Conservation (phyloP, 2,888 invertebrate genomes). For the Drosophila sordidapex region DNA sequence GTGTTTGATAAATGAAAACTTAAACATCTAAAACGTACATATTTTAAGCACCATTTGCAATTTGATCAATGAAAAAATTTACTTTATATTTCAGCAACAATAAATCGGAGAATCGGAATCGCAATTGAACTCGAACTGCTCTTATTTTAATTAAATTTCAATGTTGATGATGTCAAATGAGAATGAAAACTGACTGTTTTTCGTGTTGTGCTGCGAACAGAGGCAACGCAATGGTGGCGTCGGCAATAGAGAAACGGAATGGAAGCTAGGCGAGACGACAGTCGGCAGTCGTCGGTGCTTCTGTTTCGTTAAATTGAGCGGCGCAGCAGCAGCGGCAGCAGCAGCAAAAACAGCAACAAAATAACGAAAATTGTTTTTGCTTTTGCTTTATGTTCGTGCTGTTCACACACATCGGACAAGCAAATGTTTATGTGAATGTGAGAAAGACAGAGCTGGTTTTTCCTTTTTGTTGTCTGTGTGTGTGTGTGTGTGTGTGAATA, state of each 20-base stretch:
- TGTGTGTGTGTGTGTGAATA: background rate
- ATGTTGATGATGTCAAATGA: slow-evolving; percentile 82
- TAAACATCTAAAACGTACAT: slow-evolving; percentile 27
- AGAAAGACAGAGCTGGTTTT: slow-evolving; percentile 1
- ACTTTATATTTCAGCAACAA: slow-evolving; percentile 54
- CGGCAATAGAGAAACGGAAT: slow-evolving; percentile 49
- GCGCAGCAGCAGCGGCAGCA: slow-evolving; percentile 60
- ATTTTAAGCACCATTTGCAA: slow-evolving; percentile 57
- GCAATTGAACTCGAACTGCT: slow-evolving; percentile 54
- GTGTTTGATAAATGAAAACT: slow-evolving; percentile 65
- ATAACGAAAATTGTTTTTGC: slow-evolving; percentile 50
- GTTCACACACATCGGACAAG: slow-evolving; percentile 25
- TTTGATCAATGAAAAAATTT: slow-evolving; percentile 41
- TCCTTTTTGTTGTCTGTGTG: slow-evolving; percentile 34
- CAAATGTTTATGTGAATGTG: slow-evolving; percentile 16
- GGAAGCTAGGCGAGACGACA: slow-evolving; percentile 42
- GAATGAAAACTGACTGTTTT: slow-evolving; percentile 79
- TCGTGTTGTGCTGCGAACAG: slow-evolving; percentile 64
- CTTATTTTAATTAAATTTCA: slow-evolving; percentile 75
- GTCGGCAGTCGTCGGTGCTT: slow-evolving; percentile 48
- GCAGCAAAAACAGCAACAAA: slow-evolving; percentile 41
- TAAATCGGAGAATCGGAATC: slow-evolving; percentile 29
- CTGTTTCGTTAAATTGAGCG: slow-evolving; percentile 72
- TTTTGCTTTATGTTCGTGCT: slow-evolving; percentile 41
- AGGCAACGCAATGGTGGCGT: slow-evolving; percentile 48